Conservation (phyloP, 2,113 vertebrate genomes). For the Rissa tridactyla region DNA sequence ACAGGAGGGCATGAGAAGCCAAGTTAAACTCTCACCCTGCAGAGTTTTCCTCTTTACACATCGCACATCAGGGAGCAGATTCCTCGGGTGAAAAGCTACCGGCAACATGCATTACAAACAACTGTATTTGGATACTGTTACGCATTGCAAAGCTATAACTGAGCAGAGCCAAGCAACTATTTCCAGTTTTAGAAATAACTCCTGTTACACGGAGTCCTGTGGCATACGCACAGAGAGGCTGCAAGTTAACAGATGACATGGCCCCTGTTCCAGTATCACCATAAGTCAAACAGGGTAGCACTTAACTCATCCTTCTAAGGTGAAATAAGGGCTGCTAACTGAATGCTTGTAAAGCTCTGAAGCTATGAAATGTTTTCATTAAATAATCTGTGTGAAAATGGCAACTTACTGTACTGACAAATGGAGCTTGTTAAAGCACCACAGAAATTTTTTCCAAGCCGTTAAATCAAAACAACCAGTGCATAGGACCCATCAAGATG, state of each 20-base stretch:
- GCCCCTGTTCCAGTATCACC: neutral
- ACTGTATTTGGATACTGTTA: neutral
- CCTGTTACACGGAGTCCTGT: fast-evolving
- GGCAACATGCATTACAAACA: neutral
- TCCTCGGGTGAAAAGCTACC: neutral
- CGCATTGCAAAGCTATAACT: neutral
- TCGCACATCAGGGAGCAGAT: neutral
- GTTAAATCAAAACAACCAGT: neutral
- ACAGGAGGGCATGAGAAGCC: neutral
- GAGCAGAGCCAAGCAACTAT: neutral
- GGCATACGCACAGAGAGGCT: neutral
- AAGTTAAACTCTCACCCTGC: neutral
- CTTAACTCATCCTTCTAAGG: neutral
- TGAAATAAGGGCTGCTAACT: neutral
- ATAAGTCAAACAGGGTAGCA: neutral
- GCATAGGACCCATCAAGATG: neutral
- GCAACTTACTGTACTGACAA: neutral
- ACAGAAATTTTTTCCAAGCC: neutral
- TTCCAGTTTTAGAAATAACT: neutral
- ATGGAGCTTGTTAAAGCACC: neutral
- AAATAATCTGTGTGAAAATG: neutral
- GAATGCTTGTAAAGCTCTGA: neutral
- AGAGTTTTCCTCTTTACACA: neutral
- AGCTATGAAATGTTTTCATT: neutral
- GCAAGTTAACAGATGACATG: neutral